Percentiles rank a stretch among this genome's conserved stretches.
Conservation (phyloP, 2,113 vertebrate genomes). For the Amazona vittata region DNA sequence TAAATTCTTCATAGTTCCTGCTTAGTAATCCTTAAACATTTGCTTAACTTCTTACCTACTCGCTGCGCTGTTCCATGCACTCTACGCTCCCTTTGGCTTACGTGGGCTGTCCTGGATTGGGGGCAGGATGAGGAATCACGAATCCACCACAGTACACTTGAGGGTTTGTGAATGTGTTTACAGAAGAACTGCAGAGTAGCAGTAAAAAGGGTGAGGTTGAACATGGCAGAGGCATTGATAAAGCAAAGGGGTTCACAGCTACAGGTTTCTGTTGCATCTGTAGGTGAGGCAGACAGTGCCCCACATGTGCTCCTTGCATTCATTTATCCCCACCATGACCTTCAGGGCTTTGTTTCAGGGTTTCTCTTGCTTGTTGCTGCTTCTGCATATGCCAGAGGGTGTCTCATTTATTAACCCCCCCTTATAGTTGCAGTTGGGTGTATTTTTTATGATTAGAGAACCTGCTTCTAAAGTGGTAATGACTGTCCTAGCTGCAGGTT, state of each 20-base stretch:
- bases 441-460: not conserved
- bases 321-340: not conserved
- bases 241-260: not conserved
- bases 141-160: not conserved
- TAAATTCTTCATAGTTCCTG: not conserved
- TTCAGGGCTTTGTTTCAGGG: not conserved
- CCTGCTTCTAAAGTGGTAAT: not conserved
- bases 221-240: not conserved
- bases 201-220: not conserved
- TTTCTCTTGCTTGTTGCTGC: not conserved
- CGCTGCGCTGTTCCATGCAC: not conserved
- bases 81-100: not conserved
- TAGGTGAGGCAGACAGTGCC: not conserved
- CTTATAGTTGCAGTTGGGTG: not conserved
- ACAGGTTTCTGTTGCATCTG: not conserved
- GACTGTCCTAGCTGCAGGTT: not conserved
- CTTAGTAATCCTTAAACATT: slow-evolving; percentile 11
- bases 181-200: not conserved
- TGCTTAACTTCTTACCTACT: not conserved
- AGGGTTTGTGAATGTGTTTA: not conserved
- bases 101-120: not conserved
- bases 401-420: not conserved
- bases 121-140: not conserved
- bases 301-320: fast-evolving
- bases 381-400: not conserved